Evolutionary conservation across 2,888 invertebrate genomes (phyloP), one percentile per base, ranked within the genome.

Genomic region (Xestia c-nigrum): DNA sequence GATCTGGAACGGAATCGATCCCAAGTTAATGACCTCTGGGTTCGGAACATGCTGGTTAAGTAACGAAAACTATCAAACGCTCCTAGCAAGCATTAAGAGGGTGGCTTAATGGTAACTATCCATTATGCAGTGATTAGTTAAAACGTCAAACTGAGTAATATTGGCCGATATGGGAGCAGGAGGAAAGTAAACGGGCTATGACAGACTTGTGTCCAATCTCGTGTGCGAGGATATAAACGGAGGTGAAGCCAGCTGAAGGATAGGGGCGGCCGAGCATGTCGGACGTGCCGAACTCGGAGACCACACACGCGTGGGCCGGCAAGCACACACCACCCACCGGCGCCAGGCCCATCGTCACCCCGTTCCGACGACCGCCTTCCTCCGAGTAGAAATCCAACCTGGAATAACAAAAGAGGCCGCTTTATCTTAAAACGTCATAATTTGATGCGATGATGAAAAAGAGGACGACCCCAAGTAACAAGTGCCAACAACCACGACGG

Each of bases 201-300:
- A 97, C 97, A 95, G 97, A 98, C 98, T 98, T 98, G 94, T 98
- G 98, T 82, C 98, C 98, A 80, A 98, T 98, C 96, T 98, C 98
- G 92, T 98, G 98, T 0, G 98, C 98, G 82, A 98, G 97, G 90
- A 98, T 98, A 93, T 98, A 98, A 89, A 98, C 98, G 70, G 98
- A 98, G 31, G 98, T 98, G 92, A 98, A 98, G n/a, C 98, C 98
- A 43, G 98, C 98, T 57, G 98, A 98, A 7, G 98, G 98, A 94
- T 98, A 98, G 3, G 98, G 98, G 83, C 98, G 97, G 67, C 98
- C 98, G 88, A 98, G 97, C 64, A 97, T 94, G 94, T 98, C 98
- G 1, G 97, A 97, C 1, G 98, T 97, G 63, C 98, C 98, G 87
- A 98, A 97, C 96, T 98, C 98, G 3, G 98, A 97, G 67, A 98